phyloP scores from a whole-genome alignment of 1,140 invertebrate genomes.

The Ceratitis capitata region DNA sequence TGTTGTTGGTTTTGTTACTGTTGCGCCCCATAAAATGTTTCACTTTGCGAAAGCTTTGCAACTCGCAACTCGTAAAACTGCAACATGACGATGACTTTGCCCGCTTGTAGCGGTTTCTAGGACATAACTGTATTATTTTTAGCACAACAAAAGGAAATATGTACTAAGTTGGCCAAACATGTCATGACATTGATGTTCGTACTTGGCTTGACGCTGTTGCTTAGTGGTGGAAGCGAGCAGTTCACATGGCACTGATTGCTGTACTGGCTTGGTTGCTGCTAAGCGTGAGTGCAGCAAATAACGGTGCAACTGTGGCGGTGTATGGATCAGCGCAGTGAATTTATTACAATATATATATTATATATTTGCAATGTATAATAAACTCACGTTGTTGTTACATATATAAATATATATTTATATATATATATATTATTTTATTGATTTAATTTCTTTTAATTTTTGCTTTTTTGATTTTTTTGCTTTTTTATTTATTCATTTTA shows the following conservation, averaged over 20 bases:
- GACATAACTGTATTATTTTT: constrained; percentile 30
- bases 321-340: no score
- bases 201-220: constrained; percentile 7
- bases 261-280: not conserved
- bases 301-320: not conserved
- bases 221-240: constrained; percentile 14
- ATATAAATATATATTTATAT: no score
- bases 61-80: not conserved
- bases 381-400: no score
- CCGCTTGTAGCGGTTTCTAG: not conserved
- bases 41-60: not conserved
- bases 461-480: no score
- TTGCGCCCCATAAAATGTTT: not conserved
- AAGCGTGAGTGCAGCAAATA: not conserved
- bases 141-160: not conserved
- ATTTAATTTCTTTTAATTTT: no score
- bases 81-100: not conserved
- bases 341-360: no score
- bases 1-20: not conserved
- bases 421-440: no score
- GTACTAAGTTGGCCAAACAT: constrained; percentile 17
- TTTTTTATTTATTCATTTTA: no score
- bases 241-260: constrained; percentile 27
- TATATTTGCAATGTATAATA: no score
- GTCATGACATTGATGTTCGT: not conserved